Evolutionary conservation across 2,888 invertebrate species (phyloP), one percentile per base, ranked within the genome.

Genomic region (Copidosoma aretas): DNA sequence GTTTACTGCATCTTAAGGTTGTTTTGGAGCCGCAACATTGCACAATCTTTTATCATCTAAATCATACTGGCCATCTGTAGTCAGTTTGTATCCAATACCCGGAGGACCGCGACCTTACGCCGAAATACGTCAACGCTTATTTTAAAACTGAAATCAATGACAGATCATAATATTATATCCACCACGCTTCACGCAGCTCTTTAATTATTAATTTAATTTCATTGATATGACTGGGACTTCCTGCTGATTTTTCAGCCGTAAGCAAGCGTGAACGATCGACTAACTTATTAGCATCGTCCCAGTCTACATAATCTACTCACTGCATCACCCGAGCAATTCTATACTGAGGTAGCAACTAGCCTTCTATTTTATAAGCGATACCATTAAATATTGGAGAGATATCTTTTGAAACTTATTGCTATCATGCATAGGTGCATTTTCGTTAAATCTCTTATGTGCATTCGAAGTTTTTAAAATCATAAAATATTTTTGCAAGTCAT

Each of bases 191-290:
- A 10, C n/a, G 21, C 15, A 59, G 59, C 17, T 59, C 59, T 39
- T 59, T 46, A 12, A 59, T 22, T 12, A 46, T 59, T 10, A 46
- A 59, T n/a, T 22, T 10, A 46, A 59, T 64, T 22, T 67, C 64
- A 1, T 82, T 46, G 10, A 19, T 1, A 22, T 54, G 54, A 22
- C 22, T 54, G 81, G 19, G 15, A 24, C 21, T 54, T 19, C 54
- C 24, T 21, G 54, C 54, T 10, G 54, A 15, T 54, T 8, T 21
- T 24, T 59, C 43, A 15, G 59, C 59, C 10, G 21, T 22, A 5
- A 59, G 59, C 10, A 59, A 17, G n/a, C 21, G 10, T n/a, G 43
- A 24, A 43, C 43, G 43, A 59, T 21, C 59, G 2, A 59, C 46
- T 4, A 59, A 17, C 21, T 59, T 43, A 21, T 59, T 59, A 2